Evolutionary conservation across 2,888 invertebrate species (phyloP).

Genomic region (Chymomyza fuscimana): DNA sequence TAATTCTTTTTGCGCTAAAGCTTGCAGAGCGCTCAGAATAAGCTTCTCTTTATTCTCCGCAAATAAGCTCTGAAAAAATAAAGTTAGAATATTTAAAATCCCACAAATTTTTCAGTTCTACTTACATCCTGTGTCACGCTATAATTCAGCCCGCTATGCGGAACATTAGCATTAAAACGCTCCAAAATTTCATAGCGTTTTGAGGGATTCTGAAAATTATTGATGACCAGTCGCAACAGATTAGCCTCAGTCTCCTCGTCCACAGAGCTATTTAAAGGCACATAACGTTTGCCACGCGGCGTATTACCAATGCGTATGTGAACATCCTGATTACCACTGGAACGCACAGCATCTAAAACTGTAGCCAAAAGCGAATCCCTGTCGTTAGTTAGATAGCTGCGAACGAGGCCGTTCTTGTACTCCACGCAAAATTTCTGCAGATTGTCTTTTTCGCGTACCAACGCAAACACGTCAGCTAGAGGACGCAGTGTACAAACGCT

Average conservation of each 20-base stretch:
- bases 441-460: constrained; percentile 93
- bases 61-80: constrained; percentile 91
- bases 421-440: constrained; percentile 97
- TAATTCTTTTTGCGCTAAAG: constrained; percentile 87
- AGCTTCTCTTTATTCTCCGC: constrained; percentile 99
- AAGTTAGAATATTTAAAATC: constrained; percentile 6
- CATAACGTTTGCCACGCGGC: constrained; percentile 91
- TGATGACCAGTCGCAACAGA: constrained; percentile 83
- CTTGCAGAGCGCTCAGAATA: constrained; percentile 93
- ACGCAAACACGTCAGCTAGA: constrained; percentile 91
- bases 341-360: constrained; percentile 96
- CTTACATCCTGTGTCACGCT: constrained; percentile 97
- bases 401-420: constrained; percentile 93
- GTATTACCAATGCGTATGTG: constrained; percentile 94
- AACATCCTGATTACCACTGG: constrained; percentile 97
- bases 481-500: constrained; percentile 93
- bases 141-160: constrained; percentile 97
- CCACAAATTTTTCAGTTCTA: constrained; percentile 12
- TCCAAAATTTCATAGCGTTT: constrained; percentile 90
- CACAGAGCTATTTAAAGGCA: constrained; percentile 92
- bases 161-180: constrained; percentile 97
- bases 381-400: constrained; percentile 95
- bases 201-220: constrained; percentile 81
- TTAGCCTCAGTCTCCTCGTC: constrained; percentile 98
- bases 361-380: constrained; percentile 97